Conservation (phyloP, 2,888 invertebrate species). For the Hanleya hanleyi region DNA sequence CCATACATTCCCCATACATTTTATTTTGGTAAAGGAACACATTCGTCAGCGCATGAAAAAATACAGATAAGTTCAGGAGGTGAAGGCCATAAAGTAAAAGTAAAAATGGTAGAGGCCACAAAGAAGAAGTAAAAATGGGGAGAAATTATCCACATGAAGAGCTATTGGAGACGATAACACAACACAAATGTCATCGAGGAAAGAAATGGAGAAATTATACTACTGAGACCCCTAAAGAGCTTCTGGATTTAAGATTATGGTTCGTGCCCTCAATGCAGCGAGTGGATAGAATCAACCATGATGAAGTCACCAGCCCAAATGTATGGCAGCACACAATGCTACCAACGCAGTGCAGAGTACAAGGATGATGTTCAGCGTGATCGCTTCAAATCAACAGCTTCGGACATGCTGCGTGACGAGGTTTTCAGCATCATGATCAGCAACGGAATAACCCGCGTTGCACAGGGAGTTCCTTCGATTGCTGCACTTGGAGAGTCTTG, state of each 20-base stretch:
- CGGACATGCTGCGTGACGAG: not conserved
- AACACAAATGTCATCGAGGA: not conserved
- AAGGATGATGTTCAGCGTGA: not conserved
- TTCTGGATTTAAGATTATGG: not conserved
- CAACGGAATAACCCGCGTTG: not conserved
- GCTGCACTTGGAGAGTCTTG: not conserved
- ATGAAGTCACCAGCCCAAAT: not conserved
- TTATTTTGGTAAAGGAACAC: no score
- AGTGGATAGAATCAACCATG: not conserved
- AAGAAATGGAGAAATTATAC: conserved; percentile 1
- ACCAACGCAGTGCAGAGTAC: not conserved
- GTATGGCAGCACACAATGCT: not conserved
- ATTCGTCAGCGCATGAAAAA: no score
- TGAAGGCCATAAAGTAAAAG: no score
- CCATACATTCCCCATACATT: no score
- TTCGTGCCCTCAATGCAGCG: not conserved
- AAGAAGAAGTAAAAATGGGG: no score
- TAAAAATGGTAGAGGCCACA: no score
- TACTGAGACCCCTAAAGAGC: not conserved
- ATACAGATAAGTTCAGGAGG: no score
- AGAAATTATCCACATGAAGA: not conserved
- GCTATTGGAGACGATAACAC: not conserved
- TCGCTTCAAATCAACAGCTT: not conserved
- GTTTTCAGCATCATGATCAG: not conserved
- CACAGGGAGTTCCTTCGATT: not conserved